These are phyloP conservation scores for Pemphredon lugubris DNA, from an alignment of 2,888 invertebrate species.

Conservation along the genomic window DNA sequence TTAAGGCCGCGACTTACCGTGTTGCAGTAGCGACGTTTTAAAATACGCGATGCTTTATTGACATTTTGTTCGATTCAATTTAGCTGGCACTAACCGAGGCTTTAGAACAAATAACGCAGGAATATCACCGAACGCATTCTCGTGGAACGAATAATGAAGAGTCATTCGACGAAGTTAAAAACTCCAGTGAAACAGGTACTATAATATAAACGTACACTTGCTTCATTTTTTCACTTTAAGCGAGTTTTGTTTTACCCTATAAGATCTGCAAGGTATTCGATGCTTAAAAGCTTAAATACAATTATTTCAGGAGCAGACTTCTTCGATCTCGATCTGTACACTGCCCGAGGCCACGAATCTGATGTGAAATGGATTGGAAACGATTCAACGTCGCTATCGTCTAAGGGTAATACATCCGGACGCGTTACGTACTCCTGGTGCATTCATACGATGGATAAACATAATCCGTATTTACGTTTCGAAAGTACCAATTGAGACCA, in stretches of 20 bases:
- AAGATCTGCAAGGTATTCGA: no score
- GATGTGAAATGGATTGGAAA: constrained; percentile 20
- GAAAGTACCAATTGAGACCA: no score
- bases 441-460: constrained; percentile 18
- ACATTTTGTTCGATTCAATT: constrained; percentile 17
- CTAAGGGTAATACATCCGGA: constrained; percentile 13
- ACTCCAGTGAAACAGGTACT: constrained; percentile 31
- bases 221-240: neutral
- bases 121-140: constrained; percentile 39
- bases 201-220: neutral
- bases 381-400: constrained; percentile 11
- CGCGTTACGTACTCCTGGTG: neutral
- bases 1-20: no score
- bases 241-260: no score
- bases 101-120: constrained; percentile 79
- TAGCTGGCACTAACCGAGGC: constrained; percentile 82
- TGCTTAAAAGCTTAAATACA: no score
- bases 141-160: constrained; percentile 10
- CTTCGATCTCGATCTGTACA: constrained; percentile 9
- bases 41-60: neutral
- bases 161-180: constrained; percentile 11
- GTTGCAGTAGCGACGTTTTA: neutral
- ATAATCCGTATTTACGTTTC: no score
- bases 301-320: no score
- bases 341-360: neutral